phyloP scores from a whole-genome alignment of 2,888 invertebrate species.

The Sericinus montela region DNA sequence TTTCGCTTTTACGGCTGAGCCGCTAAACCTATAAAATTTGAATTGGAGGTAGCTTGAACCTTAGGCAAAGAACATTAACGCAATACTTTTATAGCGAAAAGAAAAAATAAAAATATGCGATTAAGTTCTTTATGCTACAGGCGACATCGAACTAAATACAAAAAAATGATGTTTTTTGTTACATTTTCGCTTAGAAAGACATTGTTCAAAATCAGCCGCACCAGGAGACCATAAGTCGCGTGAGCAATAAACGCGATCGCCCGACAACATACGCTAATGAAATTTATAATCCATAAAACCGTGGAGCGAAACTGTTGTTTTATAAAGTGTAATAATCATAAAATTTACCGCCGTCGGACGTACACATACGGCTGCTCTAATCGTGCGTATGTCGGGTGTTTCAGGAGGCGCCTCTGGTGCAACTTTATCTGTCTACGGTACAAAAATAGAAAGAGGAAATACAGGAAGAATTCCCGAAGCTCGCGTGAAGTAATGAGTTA shows the following conservation, averaged over 20 bases:
- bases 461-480: not conserved
- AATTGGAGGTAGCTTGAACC: no score
- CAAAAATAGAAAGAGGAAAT: slow-evolving; percentile 12
- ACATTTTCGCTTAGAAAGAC: no score
- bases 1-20: no score
- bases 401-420: slow-evolving; percentile 4
- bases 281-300: slow-evolving; percentile 75
- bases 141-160: no score
- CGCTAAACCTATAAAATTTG: no score
- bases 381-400: slow-evolving; percentile 10
- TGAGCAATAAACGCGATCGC: slow-evolving; percentile 19
- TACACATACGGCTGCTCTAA: slow-evolving; percentile 32
- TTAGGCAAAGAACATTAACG: no score
- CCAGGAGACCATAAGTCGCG: slow-evolving; percentile 9
- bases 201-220: not conserved
- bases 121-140: no score
- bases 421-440: not conserved
- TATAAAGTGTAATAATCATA: slow-evolving; percentile 75
- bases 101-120: no score
- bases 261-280: slow-evolving; percentile 53
- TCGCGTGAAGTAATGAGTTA: no score
- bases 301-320: slow-evolving; percentile 48
- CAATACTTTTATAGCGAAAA: no score
- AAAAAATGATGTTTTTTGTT: no score
- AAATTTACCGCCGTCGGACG: slow-evolving; percentile 50